Evolutionary conservation across 2,113 vertebrate genomes (phyloP).

Genomic region (Ageneiosus marmoratus): DNA sequence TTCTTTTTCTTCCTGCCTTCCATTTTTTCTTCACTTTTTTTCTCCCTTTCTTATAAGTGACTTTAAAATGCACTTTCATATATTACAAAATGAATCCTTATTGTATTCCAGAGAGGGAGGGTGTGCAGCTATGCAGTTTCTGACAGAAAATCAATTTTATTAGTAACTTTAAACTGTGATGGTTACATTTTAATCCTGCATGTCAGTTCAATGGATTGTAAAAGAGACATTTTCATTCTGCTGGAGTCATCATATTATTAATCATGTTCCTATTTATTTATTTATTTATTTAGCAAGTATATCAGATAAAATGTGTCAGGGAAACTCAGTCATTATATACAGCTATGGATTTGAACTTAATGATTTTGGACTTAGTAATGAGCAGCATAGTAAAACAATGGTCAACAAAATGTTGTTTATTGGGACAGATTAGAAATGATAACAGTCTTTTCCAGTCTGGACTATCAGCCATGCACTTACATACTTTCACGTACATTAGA

Average conservation of each 20-base stretch:
- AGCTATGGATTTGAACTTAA: not conserved
- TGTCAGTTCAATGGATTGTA: not conserved
- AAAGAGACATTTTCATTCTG: not conserved
- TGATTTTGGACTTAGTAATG: slow-evolving; percentile 23
- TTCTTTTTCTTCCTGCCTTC: not conserved
- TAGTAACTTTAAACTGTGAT: not conserved
- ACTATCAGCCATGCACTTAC: slow-evolving; percentile 20
- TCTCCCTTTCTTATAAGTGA: not conserved
- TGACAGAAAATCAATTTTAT: not conserved
- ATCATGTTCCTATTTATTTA: not conserved
- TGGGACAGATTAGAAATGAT: slow-evolving; percentile 5
- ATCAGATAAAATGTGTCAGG: not conserved
- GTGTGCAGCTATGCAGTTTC: not conserved
- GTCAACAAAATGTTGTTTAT: slow-evolving; percentile 21
- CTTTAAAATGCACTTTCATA: not conserved
- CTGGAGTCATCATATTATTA: not conserved
- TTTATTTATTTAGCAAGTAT: not conserved
- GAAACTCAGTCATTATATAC: slow-evolving; percentile 12
- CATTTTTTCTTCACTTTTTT: not conserved
- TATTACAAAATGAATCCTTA: not conserved
- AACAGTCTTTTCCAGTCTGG: not conserved
- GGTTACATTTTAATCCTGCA: not conserved
- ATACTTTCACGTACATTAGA: slow-evolving; percentile 10
- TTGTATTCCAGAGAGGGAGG: not conserved
- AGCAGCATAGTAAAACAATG: slow-evolving; percentile 16